These are phyloP conservation scores for Synergus itoensis DNA, from an alignment of 2,888 invertebrate species.

Conservation along the genomic window DNA sequence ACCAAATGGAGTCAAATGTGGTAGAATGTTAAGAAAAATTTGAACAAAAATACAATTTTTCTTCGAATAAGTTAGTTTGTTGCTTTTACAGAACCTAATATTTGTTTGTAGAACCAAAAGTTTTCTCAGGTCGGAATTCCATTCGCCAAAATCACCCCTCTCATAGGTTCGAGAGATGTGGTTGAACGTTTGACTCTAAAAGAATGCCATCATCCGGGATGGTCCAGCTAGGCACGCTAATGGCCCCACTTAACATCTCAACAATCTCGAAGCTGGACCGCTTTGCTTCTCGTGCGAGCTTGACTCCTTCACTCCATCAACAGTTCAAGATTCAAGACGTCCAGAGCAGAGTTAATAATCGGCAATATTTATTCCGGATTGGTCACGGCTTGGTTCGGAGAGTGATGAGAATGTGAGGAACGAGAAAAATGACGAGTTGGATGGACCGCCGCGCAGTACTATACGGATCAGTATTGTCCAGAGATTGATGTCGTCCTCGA, in stretches of 20 bases:
- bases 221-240: constrained; percentile 66
- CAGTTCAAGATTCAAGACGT: constrained; percentile 53
- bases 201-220: constrained; percentile 65
- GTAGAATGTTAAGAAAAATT: no score
- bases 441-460: constrained; percentile 51
- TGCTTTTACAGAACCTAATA: background rate
- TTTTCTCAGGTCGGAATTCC: background rate
- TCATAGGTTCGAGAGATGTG: constrained; percentile 37
- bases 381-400: constrained; percentile 74
- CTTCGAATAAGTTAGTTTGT: background rate
- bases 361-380: constrained; percentile 77
- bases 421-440: constrained; percentile 63
- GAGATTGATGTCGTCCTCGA: constrained; percentile 66
- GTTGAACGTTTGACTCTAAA: constrained; percentile 52
- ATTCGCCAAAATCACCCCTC: background rate
- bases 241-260: constrained; percentile 78
- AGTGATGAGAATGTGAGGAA: constrained; percentile 67
- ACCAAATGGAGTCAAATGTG: no score
- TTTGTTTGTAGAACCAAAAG: background rate
- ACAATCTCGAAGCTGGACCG: constrained; percentile 61
- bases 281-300: constrained; percentile 52
- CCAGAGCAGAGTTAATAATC: constrained; percentile 72
- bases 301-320: constrained; percentile 57
- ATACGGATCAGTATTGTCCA: constrained; percentile 60
- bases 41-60: no score